Percentiles rank a stretch among this genome's conserved stretches.
phyloP scores from a whole-genome alignment of 2,797 vertebrate genomes.

The Dendrocincla tyrannina region DNA sequence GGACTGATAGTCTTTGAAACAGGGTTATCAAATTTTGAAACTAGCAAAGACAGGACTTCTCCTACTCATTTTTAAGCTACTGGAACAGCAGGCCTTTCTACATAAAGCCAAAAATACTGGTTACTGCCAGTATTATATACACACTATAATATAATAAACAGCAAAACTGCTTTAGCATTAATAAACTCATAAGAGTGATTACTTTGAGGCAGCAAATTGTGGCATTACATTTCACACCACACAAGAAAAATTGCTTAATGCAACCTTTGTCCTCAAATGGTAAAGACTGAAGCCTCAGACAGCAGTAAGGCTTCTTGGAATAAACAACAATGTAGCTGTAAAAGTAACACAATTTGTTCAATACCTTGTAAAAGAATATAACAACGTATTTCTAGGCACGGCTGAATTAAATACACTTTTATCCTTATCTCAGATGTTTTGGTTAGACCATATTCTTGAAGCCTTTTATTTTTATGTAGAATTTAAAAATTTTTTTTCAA shows the following conservation, averaged over 20 bases:
- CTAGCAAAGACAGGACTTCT: neutral
- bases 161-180: neutral
- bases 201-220: neutral
- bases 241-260: neutral
- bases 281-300: neutral
- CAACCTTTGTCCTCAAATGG: neutral
- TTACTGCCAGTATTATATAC: neutral
- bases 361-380: neutral
- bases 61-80: neutral
- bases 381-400: neutral
- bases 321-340: neutral
- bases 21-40: neutral
- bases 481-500: neutral
- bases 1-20: neutral
- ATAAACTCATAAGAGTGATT: neutral
- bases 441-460: neutral
- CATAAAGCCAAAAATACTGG: neutral
- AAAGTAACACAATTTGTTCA: neutral
- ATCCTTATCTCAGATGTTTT: neutral
- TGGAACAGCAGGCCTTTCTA: neutral
- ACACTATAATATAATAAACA: neutral
- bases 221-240: neutral
- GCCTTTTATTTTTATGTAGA: neutral
- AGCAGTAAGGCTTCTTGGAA: neutral
- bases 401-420: neutral